phyloP scores from a whole-genome alignment of 2,888 invertebrate genomes.

The Xylota segnis region DNA sequence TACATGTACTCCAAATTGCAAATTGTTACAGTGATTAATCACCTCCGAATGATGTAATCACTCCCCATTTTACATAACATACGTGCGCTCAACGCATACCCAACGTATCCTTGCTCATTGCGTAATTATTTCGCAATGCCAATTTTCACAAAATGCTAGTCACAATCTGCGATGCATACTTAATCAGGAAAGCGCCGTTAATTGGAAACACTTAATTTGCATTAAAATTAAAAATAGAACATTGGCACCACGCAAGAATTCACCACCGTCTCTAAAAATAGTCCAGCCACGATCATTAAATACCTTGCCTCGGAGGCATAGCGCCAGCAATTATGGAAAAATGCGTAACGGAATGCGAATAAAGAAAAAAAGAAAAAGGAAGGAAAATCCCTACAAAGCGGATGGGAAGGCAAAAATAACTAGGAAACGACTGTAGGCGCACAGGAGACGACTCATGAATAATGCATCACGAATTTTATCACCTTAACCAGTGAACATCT shows the following conservation, averaged over 20 bases:
- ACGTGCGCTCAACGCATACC: not conserved
- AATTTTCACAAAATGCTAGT: conserved; percentile 42
- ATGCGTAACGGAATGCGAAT: conserved; percentile 72
- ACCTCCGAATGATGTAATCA: conserved; percentile 46
- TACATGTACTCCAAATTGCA: conserved; percentile 4
- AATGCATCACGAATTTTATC: conserved; percentile 61
- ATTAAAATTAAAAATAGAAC: conserved; percentile 76
- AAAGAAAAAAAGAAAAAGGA: conserved; percentile 32
- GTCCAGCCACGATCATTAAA: conserved; percentile 52
- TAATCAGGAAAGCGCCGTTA: conserved; percentile 73
- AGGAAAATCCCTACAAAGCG: conserved; percentile 54
- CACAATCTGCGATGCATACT: conserved; percentile 35
- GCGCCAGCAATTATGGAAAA: conserved; percentile 73
- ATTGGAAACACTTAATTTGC: conserved; percentile 75
- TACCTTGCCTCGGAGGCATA: conserved; percentile 53
- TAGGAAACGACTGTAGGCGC: conserved; percentile 54
- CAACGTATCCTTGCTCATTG: conserved; percentile 50
- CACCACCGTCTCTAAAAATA: conserved; percentile 68
- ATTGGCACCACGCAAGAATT: conserved; percentile 57
- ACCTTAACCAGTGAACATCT: conserved; percentile 31
- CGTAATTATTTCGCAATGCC: conserved; percentile 66
- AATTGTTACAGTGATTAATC: conserved; percentile 36
- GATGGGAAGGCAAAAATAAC: conserved; percentile 41
- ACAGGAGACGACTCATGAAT: conserved; percentile 52
- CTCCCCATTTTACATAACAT: conserved; percentile 36